phyloP scores from a whole-genome alignment of 2,888 invertebrate species.

The Nomada ferruginata region DNA sequence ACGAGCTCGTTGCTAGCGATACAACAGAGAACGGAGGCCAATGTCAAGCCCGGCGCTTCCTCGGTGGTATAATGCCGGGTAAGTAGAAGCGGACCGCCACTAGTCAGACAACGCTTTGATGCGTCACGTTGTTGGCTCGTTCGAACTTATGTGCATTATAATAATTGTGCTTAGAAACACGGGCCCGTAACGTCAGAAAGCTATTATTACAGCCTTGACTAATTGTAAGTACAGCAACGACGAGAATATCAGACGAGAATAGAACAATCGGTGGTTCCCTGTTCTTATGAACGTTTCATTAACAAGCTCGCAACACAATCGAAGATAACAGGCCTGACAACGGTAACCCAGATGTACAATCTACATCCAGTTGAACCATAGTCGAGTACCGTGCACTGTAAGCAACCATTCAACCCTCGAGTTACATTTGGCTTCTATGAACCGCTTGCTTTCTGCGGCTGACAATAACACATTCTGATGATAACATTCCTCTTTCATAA shows the following conservation, averaged over 20 bases:
- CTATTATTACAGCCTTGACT: neutral
- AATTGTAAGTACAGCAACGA: neutral
- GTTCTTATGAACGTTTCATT: neutral
- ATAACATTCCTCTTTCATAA: conserved; percentile 8
- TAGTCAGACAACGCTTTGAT: conserved; percentile 15
- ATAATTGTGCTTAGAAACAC: neutral
- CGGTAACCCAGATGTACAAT: neutral
- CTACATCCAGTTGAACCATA: too few species aligned
- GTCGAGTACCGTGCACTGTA: neutral
- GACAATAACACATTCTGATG: neutral
- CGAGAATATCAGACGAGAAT: neutral
- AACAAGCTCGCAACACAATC: neutral
- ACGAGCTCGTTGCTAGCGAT: neutral
- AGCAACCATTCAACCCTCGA: neutral
- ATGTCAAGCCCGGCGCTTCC: neutral
- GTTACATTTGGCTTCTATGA: conserved; percentile 5
- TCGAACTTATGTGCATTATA: neutral
- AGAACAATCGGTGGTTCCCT: neutral
- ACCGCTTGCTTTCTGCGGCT: neutral
- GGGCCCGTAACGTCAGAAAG: neutral
- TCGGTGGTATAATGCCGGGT: neutral
- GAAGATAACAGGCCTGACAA: neutral
- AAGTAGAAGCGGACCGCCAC: conserved; percentile 2
- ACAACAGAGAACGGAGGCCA: neutral
- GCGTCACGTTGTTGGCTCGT: neutral